Evolutionary conservation across 92 coral and sea anemone genomes (phyloP).

Genomic region (Porites lobata): DNA sequence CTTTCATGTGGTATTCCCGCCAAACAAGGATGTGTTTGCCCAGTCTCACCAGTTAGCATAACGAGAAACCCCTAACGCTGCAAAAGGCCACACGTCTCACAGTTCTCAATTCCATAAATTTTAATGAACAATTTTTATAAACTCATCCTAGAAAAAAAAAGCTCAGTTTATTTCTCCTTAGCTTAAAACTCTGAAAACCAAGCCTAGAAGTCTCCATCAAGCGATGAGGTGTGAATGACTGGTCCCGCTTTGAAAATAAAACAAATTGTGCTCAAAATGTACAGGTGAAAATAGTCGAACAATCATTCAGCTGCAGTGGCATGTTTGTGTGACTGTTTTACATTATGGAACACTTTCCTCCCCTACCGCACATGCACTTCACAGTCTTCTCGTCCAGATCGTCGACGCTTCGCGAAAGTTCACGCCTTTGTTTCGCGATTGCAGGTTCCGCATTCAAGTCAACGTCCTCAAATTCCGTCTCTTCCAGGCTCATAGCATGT

Average conservation of each 20-base stretch:
- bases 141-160: background rate
- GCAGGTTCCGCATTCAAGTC: constrained; percentile 76
- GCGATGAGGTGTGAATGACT: background rate
- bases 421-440: constrained; percentile 73
- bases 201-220: too few relatives aligned
- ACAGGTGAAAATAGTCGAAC: background rate
- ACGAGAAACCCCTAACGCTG: background rate
- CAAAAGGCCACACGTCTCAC: background rate
- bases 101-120: background rate
- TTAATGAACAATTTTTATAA: constrained; percentile 43
- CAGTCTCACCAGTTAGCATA: background rate
- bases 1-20: background rate
- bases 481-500: constrained; percentile 33
- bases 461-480: constrained; percentile 81
- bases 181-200: too few relatives aligned
- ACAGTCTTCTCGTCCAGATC: constrained; percentile 90
- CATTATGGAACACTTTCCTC: constrained; percentile 88
- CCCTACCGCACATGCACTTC: constrained; percentile 85
- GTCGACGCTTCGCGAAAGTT: constrained; percentile 78
- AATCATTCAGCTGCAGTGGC: background rate
- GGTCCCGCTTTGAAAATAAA: background rate
- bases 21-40: background rate
- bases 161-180: background rate
- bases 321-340: constrained; percentile 25
- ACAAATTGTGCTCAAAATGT: background rate